Evolutionary conservation across 2,113 vertebrate species (phyloP).

Genomic region (Antigone vipio): DNA sequence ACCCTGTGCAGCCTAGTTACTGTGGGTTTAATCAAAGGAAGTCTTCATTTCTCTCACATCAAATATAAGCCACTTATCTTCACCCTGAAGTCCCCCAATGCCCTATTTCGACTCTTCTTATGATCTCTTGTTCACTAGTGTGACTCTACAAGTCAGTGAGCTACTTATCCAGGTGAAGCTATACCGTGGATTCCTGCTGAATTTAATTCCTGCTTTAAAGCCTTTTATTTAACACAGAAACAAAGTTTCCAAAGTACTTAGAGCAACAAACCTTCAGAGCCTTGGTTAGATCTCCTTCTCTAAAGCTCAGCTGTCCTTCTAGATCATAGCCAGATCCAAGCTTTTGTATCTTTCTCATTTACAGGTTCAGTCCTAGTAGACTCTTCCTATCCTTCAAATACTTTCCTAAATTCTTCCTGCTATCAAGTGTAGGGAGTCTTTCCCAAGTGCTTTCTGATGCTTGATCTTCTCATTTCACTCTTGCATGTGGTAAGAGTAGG

Average conservation of each 20-base stretch:
- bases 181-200: neutral
- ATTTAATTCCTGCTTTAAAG: neutral
- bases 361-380: neutral
- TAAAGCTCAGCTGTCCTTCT: neutral
- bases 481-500: neutral
- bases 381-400: neutral
- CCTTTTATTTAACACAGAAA: slow-evolving; percentile 8
- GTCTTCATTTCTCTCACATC: neutral
- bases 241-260: neutral
- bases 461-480: neutral
- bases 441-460: neutral
- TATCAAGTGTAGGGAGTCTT: neutral
- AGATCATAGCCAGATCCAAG: neutral
- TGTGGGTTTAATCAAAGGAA: neutral
- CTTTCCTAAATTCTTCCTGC: neutral
- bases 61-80: neutral
- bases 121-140: neutral
- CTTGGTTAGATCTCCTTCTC: neutral
- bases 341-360: neutral
- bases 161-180: neutral
- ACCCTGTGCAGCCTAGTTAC: neutral
- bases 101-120: neutral
- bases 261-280: neutral
- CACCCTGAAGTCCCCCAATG: neutral
- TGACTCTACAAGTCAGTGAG: neutral